Evolutionary conservation across 1,140 invertebrate species (phyloP).

Genomic region (Dermatophagoides farinae): DNA sequence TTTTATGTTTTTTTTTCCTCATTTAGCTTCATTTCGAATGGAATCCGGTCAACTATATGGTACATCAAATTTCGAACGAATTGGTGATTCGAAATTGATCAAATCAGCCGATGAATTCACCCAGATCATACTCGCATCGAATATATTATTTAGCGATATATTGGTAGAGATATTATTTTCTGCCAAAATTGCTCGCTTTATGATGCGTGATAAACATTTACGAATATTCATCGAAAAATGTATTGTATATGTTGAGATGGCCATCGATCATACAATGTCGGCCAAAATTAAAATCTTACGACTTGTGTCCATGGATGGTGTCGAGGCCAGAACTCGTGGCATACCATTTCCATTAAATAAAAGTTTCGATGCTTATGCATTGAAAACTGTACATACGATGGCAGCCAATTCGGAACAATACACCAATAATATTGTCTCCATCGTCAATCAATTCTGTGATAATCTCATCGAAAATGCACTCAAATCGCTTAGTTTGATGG

Average conservation of each 20-base stretch:
- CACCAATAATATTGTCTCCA: neutral
- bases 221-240: constrained; percentile 8
- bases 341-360: constrained; percentile 9
- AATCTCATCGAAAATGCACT: neutral
- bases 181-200: neutral
- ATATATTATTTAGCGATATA: constrained; percentile 2
- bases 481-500: neutral
- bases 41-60: neutral
- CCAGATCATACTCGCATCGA: neutral
- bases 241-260: constrained; percentile 5
- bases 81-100: constrained; percentile 3
- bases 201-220: neutral
- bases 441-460: constrained; percentile 7
- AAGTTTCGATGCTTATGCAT: neutral
- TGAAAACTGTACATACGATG: neutral
- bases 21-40: constrained; percentile 1
- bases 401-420: neutral
- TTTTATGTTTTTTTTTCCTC: no score
- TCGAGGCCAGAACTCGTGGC: constrained; percentile 2
- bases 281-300: neutral
- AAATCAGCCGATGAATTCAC: constrained; percentile 9
- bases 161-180: neutral
- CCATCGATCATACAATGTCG: neutral
- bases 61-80: constrained; percentile 6
- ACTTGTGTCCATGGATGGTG: neutral